These are phyloP conservation scores for Gallinago nigripennis DNA, from an alignment of 2,797 vertebrate genomes.

Conservation along the genomic window DNA sequence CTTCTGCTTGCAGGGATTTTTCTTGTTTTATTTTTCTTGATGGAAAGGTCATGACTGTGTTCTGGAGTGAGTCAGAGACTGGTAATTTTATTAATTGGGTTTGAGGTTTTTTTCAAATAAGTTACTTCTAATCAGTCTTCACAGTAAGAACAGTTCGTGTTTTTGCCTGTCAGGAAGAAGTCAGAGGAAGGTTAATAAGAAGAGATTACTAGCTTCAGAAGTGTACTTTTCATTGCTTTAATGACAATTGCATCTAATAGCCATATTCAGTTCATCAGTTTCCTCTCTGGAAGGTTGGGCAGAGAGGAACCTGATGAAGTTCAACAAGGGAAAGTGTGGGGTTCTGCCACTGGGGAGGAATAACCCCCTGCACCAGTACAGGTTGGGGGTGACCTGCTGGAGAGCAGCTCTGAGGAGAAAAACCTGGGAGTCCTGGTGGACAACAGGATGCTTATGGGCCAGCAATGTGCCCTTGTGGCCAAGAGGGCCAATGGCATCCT, in stretches of 20 bases:
- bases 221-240: background rate
- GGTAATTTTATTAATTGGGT: background rate
- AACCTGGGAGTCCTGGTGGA: no score
- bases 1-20: background rate
- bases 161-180: background rate
- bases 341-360: no score
- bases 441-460: no score
- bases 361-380: no score
- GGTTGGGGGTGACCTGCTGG: no score
- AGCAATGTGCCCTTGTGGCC: no score
- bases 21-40: background rate
- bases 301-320: no score
- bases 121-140: background rate
- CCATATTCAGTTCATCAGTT: no score
- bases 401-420: no score
- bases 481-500: no score
- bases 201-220: background rate
- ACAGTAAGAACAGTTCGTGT: background rate
- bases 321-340: no score
- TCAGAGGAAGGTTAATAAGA: background rate
- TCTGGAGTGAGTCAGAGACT: background rate
- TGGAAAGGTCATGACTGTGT: background rate
- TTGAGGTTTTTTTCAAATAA: background rate
- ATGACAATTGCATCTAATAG: background rate
- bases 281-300: no score